Percentiles rank a stretch among this genome's conserved stretches.
Evolutionary conservation across 2,888 invertebrate species (phyloP).

Genomic region (Dicycla oo): DNA sequence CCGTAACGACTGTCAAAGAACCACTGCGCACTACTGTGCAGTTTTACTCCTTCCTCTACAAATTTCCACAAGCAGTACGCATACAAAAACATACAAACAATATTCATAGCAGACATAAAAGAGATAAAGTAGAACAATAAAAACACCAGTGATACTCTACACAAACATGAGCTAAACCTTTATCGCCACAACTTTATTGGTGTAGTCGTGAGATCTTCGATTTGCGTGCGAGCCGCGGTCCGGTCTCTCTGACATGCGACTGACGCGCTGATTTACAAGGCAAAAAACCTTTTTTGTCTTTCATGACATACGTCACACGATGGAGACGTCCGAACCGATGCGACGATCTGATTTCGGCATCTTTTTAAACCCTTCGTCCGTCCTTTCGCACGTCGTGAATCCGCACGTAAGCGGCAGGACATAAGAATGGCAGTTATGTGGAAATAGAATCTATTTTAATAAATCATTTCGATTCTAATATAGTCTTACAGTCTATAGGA

Average conservation of each 20-base stretch:
- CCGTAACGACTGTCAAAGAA: too few relatives aligned
- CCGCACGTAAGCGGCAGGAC: slow-evolving; percentile 65
- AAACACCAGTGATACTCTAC: slow-evolving; percentile 32
- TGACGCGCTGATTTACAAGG: slow-evolving; percentile 87
- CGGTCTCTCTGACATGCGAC: slow-evolving; percentile 63
- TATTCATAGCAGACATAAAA: slow-evolving; percentile 37
- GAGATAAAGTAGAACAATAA: slow-evolving; percentile 38
- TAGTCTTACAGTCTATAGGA: slow-evolving; percentile 8
- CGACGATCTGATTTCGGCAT: slow-evolving; percentile 86
- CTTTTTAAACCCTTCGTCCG: slow-evolving; percentile 80
- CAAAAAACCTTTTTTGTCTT: slow-evolving; percentile 81
- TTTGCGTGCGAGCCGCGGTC: slow-evolving; percentile 73
- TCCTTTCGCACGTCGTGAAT: slow-evolving; percentile 74
- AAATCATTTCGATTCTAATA: slow-evolving; percentile 30
- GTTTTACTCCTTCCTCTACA: neutral
- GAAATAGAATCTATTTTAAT: slow-evolving; percentile 59
- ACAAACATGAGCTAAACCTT: slow-evolving; percentile 46
- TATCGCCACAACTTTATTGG: slow-evolving; percentile 71
- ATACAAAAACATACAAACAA: slow-evolving; percentile 19
- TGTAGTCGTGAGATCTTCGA: slow-evolving; percentile 71
- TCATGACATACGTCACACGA: slow-evolving; percentile 78
- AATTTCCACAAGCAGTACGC: neutral
- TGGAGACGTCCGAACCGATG: slow-evolving; percentile 82
- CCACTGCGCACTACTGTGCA: neutral
- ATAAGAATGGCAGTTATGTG: slow-evolving; percentile 61